Evolutionary conservation across 2,797 vertebrate species (phyloP).

Genomic region (Heteromormyrus szaboi): DNA sequence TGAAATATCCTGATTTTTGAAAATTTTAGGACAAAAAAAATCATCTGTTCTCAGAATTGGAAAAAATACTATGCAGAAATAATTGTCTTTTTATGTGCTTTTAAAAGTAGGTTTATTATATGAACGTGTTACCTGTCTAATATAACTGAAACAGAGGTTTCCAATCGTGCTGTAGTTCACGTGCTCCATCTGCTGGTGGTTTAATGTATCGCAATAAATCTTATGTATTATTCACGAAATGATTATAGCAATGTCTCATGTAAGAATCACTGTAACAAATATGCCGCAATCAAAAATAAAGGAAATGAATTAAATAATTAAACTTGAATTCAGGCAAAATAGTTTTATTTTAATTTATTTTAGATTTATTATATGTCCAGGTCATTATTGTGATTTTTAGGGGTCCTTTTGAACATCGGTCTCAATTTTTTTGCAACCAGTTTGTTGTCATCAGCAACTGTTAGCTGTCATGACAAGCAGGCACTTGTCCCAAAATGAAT

Average conservation of each 20-base stretch:
- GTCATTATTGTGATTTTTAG: background rate
- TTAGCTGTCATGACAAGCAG: background rate
- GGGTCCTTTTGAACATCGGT: background rate
- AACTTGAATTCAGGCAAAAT: background rate
- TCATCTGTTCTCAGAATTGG: background rate
- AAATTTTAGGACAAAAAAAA: background rate
- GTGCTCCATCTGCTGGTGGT: constrained; percentile 17
- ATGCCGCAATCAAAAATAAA: background rate
- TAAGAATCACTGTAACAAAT: background rate
- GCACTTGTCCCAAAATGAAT: background rate
- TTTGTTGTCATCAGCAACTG: background rate
- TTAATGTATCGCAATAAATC: background rate
- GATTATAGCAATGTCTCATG: background rate
- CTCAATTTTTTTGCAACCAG: background rate
- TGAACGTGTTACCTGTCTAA: background rate
- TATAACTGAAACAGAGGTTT: background rate
- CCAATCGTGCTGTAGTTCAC: background rate
- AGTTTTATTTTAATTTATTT: background rate
- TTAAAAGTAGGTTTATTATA: background rate
- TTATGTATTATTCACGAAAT: background rate
- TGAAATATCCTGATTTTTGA: background rate
- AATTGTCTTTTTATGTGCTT: background rate
- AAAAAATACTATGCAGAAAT: background rate
- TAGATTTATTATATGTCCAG: background rate
- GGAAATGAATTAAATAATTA: constrained; percentile 1